Evolutionary conservation across 2,888 invertebrate species (phyloP), one percentile per base, ranked within the genome.

Genomic region (Orthonychiurus folsomi): DNA sequence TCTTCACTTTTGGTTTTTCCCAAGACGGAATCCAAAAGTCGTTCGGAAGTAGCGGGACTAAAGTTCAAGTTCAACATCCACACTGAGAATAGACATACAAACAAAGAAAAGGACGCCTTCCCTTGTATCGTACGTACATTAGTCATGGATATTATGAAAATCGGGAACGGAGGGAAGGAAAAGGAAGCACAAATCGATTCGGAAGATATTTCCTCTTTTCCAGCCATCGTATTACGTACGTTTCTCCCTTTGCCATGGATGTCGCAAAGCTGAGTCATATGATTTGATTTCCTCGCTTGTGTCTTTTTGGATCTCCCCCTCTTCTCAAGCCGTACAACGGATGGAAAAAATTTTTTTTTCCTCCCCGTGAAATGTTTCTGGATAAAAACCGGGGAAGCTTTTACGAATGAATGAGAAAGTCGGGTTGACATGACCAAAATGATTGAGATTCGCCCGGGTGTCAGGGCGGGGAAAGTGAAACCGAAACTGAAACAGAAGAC

Each of bases 131-230:
- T n/a, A n/a, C n/a, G n/a, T n/a, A n/a, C n/a, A 67, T 67, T 67
- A 67, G 67, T 67, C 67, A 67, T 65, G 62, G 67, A 65, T 65
- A 67, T 65, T 67, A 65, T 65, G 65, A 65, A 67, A 67, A 67
- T 67, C 54, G 20, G 54, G 23, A 24, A 21, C 54, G 54, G 2
- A 21, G 54, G 2, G 12, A n/a, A 9, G 50, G 9, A 50, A 12
- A 18, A 47, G 48, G 18, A 18, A 47, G 9, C 52, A n/a, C 3
- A 18, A 37, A 37, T 37, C 37, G 37, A 37, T 37, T 37, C 15
- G 37, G 15, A 37, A 37, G 37, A 37, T 15, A 37, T 37, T 37
- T 37, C 37, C 37, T 37, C 37, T 37, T 37, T 37, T 37, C 37
- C 9, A 9, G 15, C 9, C 37, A 37, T 37, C n/a, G 37, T 37